Conservation (phyloP, 2,797 vertebrate genomes). For the Psittacula echo region DNA sequence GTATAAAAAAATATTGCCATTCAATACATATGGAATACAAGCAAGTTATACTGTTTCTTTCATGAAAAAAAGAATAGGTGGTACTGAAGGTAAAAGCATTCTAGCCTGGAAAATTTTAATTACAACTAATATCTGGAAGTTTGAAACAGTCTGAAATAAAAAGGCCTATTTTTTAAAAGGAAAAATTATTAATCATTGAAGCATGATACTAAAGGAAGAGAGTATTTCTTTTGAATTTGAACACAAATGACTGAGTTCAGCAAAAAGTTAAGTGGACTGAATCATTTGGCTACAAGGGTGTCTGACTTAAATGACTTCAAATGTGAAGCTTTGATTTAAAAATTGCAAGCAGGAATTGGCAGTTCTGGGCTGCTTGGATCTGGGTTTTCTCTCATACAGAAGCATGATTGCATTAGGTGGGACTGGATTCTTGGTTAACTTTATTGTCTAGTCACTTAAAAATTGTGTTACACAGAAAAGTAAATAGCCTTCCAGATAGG, state of each 20-base stretch:
- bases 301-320: background rate
- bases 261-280: background rate
- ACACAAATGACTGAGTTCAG: background rate
- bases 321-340: background rate
- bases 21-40: background rate
- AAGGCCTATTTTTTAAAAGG: background rate
- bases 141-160: background rate
- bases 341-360: background rate
- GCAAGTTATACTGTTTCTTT: background rate
- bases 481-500: background rate
- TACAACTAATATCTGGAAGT: background rate
- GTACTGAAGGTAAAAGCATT: background rate
- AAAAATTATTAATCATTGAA: background rate
- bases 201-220: background rate
- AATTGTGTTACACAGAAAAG: rapidly evolving
- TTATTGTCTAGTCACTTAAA: background rate
- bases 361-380: background rate
- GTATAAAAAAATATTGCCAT: background rate
- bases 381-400: background rate
- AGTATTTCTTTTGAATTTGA: background rate
- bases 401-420: background rate
- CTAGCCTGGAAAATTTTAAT: background rate
- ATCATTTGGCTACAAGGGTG: background rate
- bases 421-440: background rate
- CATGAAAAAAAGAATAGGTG: background rate